phyloP scores from a whole-genome alignment of 2,888 invertebrate genomes.

The Dione vanillae region DNA sequence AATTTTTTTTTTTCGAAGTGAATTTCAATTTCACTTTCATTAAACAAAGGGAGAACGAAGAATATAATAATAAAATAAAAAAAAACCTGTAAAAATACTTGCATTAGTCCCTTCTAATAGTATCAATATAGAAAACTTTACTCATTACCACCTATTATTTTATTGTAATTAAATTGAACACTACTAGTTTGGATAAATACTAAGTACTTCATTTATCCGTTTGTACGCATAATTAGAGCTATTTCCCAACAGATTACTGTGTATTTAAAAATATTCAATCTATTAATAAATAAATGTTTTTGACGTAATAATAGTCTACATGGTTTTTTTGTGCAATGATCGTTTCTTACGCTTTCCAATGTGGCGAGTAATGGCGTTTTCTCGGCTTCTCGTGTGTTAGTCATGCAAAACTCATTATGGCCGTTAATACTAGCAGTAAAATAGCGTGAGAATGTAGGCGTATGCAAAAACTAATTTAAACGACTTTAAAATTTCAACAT shows the following conservation, averaged over 20 bases:
- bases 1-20: too few relatives aligned
- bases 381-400: conserved; percentile 58
- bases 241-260: neutral
- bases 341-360: conserved; percentile 64
- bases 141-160: neutral
- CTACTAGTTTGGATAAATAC: neutral
- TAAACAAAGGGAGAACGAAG: too few relatives aligned
- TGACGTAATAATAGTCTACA: neutral
- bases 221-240: neutral
- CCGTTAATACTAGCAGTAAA: conserved; percentile 48
- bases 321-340: conserved; percentile 33
- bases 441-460: conserved; percentile 49
- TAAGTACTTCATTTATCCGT: neutral
- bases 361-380: conserved; percentile 65
- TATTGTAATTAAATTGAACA: conserved; percentile 9
- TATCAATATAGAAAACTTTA: neutral
- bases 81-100: too few relatives aligned
- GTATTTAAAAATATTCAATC: neutral
- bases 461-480: conserved; percentile 4
- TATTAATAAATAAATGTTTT: conserved; percentile 1
- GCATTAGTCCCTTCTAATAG: too few relatives aligned
- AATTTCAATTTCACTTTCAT: too few relatives aligned
- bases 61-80: too few relatives aligned
- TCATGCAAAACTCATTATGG: conserved; percentile 78
- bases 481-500: conserved; percentile 14